Evolutionary conservation across 2,888 invertebrate species (phyloP).

Genomic region (Calliopum simillimum): DNA sequence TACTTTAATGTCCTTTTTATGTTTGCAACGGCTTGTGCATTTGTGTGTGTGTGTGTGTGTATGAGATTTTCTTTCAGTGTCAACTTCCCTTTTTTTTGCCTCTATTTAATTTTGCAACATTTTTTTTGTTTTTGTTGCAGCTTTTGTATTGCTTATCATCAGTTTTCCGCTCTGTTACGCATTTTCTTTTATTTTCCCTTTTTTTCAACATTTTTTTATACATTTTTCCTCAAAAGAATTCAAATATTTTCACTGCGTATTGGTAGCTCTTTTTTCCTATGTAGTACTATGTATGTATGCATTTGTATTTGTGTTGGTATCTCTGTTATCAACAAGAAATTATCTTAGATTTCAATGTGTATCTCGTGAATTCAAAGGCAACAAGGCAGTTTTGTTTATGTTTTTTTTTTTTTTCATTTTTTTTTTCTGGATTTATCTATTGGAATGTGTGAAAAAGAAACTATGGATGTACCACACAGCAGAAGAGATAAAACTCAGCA

Average conservation of each 20-base stretch:
- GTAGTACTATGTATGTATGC: neutral
- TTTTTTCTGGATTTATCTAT: neutral
- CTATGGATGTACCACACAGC: too few species aligned
- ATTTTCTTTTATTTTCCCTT: slow-evolving; percentile 35
- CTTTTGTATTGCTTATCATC: slow-evolving; percentile 51
- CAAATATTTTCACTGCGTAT: too few species aligned
- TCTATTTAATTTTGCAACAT: neutral
- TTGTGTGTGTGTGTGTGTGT: slow-evolving; percentile 19
- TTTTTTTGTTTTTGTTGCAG: slow-evolving; percentile 4
- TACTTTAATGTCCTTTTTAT: slow-evolving; percentile 53
- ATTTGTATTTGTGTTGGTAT: slow-evolving; percentile 2
- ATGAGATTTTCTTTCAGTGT: neutral
- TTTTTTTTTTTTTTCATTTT: neutral
- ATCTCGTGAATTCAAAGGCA: neutral
- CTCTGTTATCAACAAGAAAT: slow-evolving; percentile 18
- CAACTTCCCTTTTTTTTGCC: neutral
- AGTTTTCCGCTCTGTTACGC: slow-evolving; percentile 60
- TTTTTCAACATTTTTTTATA: neutral
- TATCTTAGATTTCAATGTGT: slow-evolving; percentile 10
- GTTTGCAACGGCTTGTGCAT: neutral
- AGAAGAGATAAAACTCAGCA: too few species aligned
- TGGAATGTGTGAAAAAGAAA: slow-evolving; percentile 10
- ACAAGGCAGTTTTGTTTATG: neutral
- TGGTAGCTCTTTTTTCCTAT: too few species aligned
- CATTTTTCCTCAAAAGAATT: too few species aligned